Conservation (phyloP, 2,888 invertebrate genomes). For the Chouioia cunea region DNA sequence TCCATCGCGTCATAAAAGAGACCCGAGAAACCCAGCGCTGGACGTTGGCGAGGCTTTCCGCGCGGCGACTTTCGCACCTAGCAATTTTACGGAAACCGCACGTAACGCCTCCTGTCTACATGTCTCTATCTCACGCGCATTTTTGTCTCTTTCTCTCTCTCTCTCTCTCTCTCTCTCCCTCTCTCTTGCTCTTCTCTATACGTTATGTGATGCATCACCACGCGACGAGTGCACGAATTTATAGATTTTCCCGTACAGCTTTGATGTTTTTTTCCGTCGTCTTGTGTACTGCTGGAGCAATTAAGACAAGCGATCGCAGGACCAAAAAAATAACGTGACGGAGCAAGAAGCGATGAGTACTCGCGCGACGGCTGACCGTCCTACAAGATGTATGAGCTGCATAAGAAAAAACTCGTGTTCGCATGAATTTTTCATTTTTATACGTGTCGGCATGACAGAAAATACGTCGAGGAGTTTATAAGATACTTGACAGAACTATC, state of each 20-base stretch:
- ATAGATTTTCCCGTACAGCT: no score
- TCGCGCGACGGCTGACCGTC: neutral
- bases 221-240: conserved; percentile 17
- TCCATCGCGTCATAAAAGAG: conserved; percentile 42
- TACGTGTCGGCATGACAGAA: conserved; percentile 42
- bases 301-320: neutral
- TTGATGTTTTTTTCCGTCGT: neutral
- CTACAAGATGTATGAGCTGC: conserved; percentile 11
- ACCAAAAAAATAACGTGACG: neutral
- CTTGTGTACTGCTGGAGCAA: conserved; percentile 7
- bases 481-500: no score
- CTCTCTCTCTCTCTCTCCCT: neutral
- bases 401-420: neutral
- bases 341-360: neutral
- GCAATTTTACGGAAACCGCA: conserved; percentile 63
- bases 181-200: conserved; percentile 33
- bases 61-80: conserved; percentile 51
- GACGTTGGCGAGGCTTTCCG: conserved; percentile 23
- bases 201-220: conserved; percentile 57
- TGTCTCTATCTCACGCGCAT: neutral
- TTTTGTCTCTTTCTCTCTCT: neutral
- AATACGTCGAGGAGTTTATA: conserved; percentile 31
- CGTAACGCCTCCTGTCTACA: conserved; percentile 55
- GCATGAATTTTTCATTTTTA: conserved; percentile 18
- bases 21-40: conserved; percentile 19